Evolutionary conservation across 2,888 invertebrate genomes (phyloP), one percentile per base, ranked within the genome.

Genomic region (Auanema freiburgensis): DNA sequence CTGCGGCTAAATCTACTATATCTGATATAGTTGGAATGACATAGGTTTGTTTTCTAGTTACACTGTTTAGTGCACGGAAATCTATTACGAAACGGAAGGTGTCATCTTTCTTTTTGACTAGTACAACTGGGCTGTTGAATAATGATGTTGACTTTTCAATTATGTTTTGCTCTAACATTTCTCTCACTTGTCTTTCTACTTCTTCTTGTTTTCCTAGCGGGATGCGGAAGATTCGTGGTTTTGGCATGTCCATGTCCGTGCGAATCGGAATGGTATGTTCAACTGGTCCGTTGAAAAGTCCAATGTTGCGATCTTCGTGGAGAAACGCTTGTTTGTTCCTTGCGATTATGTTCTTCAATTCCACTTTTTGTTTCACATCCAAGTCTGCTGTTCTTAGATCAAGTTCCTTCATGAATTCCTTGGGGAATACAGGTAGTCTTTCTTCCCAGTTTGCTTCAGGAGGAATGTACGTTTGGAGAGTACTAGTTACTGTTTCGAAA

Each of bases 41-140:
- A 41, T 65, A 65, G 10, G 21, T 56, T 18, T 59, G 25, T 42
- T 65, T 65, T 53, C 16, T 21, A 1, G 65, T 65, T 5, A 56
- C 60, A 18, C 55, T 40, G 43, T 65, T 65, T 6, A 65, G 55
- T 1, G 21, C 41, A 18, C 65, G 55, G 23, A 43, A 65, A 41
- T 65, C 65, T 12, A 53, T 57, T 1, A 60, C 60, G 46, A 65
- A 65, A n/a, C 59, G 40, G 5, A 18, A 21, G 16, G 52, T 21
- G 5, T 23, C 24, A 10, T 52, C 52, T 52, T 52, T 52, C 40
- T 67, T 67, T 41, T 25, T 54, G 23, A 67, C 67, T 12, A 67
- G 16, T 1, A 65, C 64, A 16, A 67, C 52, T 4, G 50, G 58
- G 40, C 18, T 18, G 6, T 42, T 41, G n/a, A 25, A 51, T 8